These are phyloP conservation scores for Halichondria panicea DNA, from an alignment of 37 sponge, comb jelly and placozoan species.

Conservation along the genomic window DNA sequence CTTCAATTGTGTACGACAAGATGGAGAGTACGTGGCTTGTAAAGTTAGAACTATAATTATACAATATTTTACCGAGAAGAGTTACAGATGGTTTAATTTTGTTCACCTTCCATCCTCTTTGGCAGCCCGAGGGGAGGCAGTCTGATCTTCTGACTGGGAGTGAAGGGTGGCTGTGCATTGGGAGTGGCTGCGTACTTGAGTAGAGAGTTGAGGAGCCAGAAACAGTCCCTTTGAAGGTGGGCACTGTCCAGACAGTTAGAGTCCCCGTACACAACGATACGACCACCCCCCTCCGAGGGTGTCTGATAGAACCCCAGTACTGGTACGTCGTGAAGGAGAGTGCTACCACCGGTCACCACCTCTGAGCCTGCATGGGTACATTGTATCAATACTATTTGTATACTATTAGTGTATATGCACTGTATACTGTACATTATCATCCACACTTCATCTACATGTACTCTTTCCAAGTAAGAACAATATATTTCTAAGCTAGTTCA, in stretches of 20 bases:
- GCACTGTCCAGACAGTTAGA: constrained; percentile 97
- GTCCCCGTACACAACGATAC: constrained; percentile 89
- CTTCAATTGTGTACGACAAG: no score
- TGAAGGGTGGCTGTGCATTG: constrained; percentile 8
- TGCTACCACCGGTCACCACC: constrained; percentile 46
- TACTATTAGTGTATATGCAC: no score
- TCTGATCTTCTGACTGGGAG: constrained; percentile 10
- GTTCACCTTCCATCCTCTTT: constrained; percentile 60
- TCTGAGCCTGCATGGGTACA: constrained; percentile 78
- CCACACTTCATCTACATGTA: no score
- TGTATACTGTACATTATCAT: no score
- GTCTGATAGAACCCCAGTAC: constrained; percentile 84
- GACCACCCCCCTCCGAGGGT: constrained; percentile 54
- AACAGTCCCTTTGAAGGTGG: constrained; percentile 86
- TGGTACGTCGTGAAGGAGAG: constrained; percentile 57
- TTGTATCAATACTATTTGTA: no score
- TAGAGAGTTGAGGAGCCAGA: constrained; percentile 71
- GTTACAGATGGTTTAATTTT: no score
- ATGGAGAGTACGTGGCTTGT: no score
- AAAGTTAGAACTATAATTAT: no score
- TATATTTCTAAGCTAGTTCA: no score
- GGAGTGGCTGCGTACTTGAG: constrained; percentile 53
- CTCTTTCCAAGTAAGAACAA: no score
- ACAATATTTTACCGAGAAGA: no score
- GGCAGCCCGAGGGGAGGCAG: constrained; percentile 43